Conservation (phyloP, 2,113 vertebrate species). For the Prochilodus magdalenae region DNA sequence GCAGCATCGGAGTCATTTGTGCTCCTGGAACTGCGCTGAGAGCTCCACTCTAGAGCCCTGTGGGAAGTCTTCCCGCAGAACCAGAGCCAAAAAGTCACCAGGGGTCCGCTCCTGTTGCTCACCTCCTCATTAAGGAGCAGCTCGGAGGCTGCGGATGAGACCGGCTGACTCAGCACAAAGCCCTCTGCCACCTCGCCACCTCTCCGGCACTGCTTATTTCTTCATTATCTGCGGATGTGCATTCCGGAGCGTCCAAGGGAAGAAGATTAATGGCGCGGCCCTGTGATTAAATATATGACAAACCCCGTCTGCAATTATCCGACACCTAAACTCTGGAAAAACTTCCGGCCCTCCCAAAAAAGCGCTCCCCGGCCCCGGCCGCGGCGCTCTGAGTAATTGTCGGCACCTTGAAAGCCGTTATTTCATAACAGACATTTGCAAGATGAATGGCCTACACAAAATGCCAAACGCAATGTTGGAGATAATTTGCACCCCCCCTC, state of each 20-base stretch:
- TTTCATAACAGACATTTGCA: slow-evolving; percentile 55
- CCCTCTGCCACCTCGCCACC: no score
- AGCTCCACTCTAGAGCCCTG: no score
- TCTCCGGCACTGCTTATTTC: background rate
- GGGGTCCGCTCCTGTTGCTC: background rate
- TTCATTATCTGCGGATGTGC: slow-evolving; percentile 28
- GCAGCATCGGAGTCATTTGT: no score
- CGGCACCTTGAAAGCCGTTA: slow-evolving; percentile 39
- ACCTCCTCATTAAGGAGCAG: background rate
- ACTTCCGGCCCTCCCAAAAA: background rate
- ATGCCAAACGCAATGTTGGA: slow-evolving; percentile 39
- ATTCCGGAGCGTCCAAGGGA: background rate
- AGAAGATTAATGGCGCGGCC: slow-evolving; percentile 25
- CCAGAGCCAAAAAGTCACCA: background rate
- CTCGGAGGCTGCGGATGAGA: background rate
- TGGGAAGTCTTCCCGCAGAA: background rate
- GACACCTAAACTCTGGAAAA: slow-evolving; percentile 30
- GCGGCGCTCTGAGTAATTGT: slow-evolving; percentile 23
- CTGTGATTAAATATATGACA: slow-evolving; percentile 33
- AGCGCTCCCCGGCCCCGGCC: background rate
- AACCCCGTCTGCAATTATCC: background rate
- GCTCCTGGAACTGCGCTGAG: no score
- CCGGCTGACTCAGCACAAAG: background rate
- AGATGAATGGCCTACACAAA: slow-evolving; percentile 48
- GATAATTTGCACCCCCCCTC: slow-evolving; percentile 40